phyloP scores from a whole-genome alignment of 1,140 invertebrate species.

The Elysia chlorotica region DNA sequence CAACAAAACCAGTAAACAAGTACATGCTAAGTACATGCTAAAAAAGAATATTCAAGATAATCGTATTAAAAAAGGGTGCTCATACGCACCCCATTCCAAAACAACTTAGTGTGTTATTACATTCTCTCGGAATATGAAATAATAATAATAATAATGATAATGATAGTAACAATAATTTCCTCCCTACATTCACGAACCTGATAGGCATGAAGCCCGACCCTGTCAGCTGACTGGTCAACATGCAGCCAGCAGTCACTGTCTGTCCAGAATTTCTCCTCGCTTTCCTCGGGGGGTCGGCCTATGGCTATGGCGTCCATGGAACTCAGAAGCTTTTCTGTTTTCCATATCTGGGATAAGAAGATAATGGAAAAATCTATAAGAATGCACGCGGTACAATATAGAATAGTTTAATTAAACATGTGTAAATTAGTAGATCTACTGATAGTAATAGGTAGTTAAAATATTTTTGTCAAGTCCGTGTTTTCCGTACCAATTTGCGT shows the following conservation, averaged over 20 bases:
- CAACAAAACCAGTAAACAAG: no score
- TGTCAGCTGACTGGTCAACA: background rate
- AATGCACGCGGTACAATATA: background rate
- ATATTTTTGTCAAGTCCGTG: no score
- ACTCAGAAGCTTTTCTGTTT: background rate
- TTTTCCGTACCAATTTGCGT: no score
- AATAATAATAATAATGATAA: no score
- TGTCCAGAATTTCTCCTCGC: background rate
- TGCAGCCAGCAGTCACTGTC: background rate
- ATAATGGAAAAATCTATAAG: background rate
- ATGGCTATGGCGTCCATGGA: background rate
- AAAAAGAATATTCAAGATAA: no score
- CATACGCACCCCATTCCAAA: no score
- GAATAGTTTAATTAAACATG: background rate
- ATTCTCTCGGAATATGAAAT: no score
- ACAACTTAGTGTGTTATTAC: no score
- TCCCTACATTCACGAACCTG: no score
- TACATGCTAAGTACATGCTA: no score
- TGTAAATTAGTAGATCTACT: background rate
- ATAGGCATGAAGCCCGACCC: background rate
- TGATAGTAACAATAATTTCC: no score
- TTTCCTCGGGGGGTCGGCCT: background rate
- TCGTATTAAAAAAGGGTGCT: no score
- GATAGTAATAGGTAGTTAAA: background rate
- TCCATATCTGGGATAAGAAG: background rate